Evolutionary conservation across 1,140 invertebrate species (phyloP).

Genomic region (Bombus cullumanus): DNA sequence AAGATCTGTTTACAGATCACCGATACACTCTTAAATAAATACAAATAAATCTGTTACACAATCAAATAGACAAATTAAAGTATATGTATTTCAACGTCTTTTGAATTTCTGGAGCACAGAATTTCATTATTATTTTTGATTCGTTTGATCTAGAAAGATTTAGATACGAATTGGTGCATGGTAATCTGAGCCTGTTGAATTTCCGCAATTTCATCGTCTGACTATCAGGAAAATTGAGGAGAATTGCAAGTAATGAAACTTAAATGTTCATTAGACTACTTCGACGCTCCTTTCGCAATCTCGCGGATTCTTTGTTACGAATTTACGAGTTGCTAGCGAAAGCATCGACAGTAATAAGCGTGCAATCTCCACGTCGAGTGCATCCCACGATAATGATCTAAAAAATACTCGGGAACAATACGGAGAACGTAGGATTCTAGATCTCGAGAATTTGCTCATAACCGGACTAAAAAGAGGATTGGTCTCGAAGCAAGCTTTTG

Average conservation of each 20-base stretch:
- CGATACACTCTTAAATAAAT: no score
- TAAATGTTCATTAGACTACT: neutral
- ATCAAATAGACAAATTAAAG: neutral
- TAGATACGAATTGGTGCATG: conserved; percentile 2
- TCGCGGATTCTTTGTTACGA: conserved; percentile 40
- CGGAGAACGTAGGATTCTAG: no score
- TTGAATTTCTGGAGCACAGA: neutral
- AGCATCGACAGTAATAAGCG: conserved; percentile 64
- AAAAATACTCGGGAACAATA: conserved; percentile 1
- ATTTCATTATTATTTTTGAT: neutral
- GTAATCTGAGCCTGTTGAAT: neutral
- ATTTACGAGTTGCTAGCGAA: conserved; percentile 52
- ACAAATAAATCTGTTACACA: no score
- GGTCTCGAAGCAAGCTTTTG: conserved; percentile 22
- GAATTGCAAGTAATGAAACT: neutral
- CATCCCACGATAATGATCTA: conserved; percentile 63
- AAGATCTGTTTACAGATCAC: no score
- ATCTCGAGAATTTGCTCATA: neutral
- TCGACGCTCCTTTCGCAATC: conserved; percentile 7
- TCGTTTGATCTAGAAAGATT: no score
- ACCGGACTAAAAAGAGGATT: neutral
- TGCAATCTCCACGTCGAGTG: conserved; percentile 65
- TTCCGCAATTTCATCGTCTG: conserved; percentile 22
- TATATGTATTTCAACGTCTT: neutral
- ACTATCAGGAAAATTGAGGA: neutral